Evolutionary conservation across 2,113 vertebrate species (phyloP).

Genomic region (Mobula birostris): DNA sequence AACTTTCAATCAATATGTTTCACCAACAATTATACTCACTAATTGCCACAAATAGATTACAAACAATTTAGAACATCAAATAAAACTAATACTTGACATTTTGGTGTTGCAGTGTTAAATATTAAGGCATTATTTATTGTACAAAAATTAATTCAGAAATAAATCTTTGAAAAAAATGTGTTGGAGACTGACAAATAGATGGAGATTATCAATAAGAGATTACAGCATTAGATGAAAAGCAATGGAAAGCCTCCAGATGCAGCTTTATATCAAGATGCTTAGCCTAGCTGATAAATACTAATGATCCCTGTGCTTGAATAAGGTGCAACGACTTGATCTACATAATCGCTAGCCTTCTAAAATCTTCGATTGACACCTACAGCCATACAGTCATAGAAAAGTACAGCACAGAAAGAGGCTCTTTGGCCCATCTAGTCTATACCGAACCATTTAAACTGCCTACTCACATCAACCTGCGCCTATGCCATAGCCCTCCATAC

Average conservation of each 20-base stretch:
- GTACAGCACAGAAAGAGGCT: no score
- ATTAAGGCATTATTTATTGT: background rate
- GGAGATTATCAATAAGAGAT: background rate
- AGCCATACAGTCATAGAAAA: no score
- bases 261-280: background rate
- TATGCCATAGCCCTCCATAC: no score
- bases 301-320: background rate
- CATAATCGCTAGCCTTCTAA: background rate
- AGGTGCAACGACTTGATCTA: background rate
- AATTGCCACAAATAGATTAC: slow-evolving; percentile 23
- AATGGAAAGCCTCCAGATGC: no score
- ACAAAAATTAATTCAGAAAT: background rate
- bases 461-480: no score
- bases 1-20: slow-evolving; percentile 33
- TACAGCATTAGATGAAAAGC: background rate
- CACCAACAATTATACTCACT: slow-evolving; percentile 25
- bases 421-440: no score
- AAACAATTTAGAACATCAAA: background rate
- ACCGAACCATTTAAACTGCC: no score
- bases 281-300: background rate
- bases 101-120: background rate
- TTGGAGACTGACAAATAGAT: background rate
- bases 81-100: slow-evolving; percentile 27
- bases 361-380: background rate
- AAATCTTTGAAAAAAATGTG: background rate